These are phyloP conservation scores for Zygaena filipendulae DNA, from an alignment of 2,888 invertebrate species.

Conservation along the genomic window DNA sequence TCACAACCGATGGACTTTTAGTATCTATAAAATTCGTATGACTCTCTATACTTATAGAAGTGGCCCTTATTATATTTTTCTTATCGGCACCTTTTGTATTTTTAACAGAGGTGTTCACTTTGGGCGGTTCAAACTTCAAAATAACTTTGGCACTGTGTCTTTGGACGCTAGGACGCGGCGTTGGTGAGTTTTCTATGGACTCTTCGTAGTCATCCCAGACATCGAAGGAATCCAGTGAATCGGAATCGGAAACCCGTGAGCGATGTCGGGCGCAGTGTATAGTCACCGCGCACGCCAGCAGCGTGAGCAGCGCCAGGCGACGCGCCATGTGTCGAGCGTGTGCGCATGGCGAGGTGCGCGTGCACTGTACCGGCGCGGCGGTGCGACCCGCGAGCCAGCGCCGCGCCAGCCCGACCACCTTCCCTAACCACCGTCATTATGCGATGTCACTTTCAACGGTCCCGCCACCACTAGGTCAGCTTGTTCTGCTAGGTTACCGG, in stretches of 20 bases:
- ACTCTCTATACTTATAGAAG: conserved; percentile 55
- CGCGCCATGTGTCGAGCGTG: conserved; percentile 62
- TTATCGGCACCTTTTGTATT: conserved; percentile 34
- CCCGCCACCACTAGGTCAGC: conserved; percentile 49
- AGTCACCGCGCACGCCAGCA: conserved; percentile 44
- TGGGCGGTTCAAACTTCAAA: conserved; percentile 36
- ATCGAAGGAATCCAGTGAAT: conserved; percentile 40
- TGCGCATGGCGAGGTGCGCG: conserved; percentile 66
- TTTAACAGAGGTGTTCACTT: conserved; percentile 45
- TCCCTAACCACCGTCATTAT: conserved; percentile 43
- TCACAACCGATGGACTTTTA: conserved; percentile 24
- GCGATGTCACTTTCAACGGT: conserved; percentile 53
- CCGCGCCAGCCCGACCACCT: conserved; percentile 41
- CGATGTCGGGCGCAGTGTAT: conserved; percentile 32
- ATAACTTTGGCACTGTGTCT: conserved; percentile 47
- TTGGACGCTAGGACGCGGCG: conserved; percentile 25
- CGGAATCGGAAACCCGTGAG: conserved; percentile 32
- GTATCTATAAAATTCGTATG: conserved; percentile 58
- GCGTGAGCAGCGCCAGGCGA: conserved; percentile 62
- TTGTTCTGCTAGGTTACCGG: conserved; percentile 24
- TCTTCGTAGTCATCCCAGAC: conserved; percentile 51
- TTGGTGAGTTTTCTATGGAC: conserved; percentile 33
- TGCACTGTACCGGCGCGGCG: conserved; percentile 47
- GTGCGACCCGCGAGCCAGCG: conserved; percentile 21
- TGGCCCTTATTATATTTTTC: conserved; percentile 44